Conservation (phyloP, 2,797 vertebrate species). For the Fundulus diaphanus region DNA sequence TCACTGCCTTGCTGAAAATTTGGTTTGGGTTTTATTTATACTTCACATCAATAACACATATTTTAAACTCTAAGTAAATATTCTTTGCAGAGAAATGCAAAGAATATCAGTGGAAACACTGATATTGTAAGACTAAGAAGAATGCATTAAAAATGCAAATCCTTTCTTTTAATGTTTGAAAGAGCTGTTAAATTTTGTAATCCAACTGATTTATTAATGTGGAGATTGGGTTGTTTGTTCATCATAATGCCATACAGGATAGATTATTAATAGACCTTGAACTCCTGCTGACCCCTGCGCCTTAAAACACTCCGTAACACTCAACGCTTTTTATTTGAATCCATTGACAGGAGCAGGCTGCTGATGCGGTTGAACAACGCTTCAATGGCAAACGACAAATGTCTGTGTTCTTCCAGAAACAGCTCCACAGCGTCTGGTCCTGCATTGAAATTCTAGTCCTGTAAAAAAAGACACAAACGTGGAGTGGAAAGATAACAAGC, state of each 20-base stretch:
- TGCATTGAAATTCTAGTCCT: slow-evolving; percentile 76
- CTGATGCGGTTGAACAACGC: slow-evolving; percentile 48
- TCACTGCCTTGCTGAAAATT: slow-evolving; percentile 60
- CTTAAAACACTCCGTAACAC: slow-evolving; percentile 22
- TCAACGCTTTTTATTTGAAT: slow-evolving; percentile 24
- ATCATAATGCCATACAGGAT: neutral
- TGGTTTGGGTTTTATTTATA: slow-evolving; percentile 67
- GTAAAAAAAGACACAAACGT: slow-evolving; percentile 69
- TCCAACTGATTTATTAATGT: neutral
- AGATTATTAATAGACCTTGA: slow-evolving; percentile 21
- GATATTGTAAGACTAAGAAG: slow-evolving; percentile 14
- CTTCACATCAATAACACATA: slow-evolving; percentile 49
- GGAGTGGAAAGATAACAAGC: slow-evolving; percentile 75
- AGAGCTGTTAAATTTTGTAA: slow-evolving; percentile 3
- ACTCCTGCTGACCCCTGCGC: slow-evolving; percentile 15
- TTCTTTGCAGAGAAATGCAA: slow-evolving; percentile 17
- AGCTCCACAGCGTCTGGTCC: slow-evolving; percentile 63
- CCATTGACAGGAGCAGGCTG: slow-evolving; percentile 31
- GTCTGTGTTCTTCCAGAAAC: slow-evolving; percentile 60
- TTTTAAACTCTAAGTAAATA: slow-evolving; percentile 35
- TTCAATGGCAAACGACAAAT: slow-evolving; percentile 60
- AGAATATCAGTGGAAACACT: no score
- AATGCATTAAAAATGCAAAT: slow-evolving; percentile 7
- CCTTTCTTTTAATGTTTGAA: neutral
- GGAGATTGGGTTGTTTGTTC: neutral